Evolutionary conservation across 2,113 vertebrate genomes (phyloP), one percentile per base, ranked within the genome.

Genomic region (Labeo catla): DNA sequence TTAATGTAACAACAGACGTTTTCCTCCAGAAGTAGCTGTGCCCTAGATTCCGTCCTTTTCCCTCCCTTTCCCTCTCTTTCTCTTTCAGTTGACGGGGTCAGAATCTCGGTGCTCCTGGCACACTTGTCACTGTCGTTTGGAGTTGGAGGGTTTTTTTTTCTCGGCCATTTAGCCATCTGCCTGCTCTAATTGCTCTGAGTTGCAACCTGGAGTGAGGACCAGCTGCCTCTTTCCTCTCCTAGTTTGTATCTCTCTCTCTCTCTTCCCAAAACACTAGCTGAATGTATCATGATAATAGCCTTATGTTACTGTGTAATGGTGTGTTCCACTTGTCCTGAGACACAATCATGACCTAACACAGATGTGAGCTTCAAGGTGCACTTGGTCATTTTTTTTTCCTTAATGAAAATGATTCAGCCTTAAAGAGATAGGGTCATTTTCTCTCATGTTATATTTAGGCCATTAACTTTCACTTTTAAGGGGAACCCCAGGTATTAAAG

Each of bases 121-220:
- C 85, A 85, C 88, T 89, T 85, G 83, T 87, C 73, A 77, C 88
- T 87, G 86, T 82, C 83, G 73, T 78, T 82, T 83, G 83, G 78
- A 82, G 52, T 85, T 13, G 36, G 28, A 81, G 50, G 7, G 8
- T 23, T 84, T 50, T 84, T 50, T 84, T 86, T 49, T 52, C 54
- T 80, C 61, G 92, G 92, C 92, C 93, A 93, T 88, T 91, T 92
- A 91, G 92, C 94, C 94, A 95, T 94, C 94, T 95, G 94, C 92
- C 91, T 88, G 70, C 89, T 92, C 93, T 95, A 94, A 95, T 95
- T 95, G 94, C 93, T 95, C 93, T 93, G 94, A 93, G 93, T 94
- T 91, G 89, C 90, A 93, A 88, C 91, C 92, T 92, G 91, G 91
- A 84, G 83, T 70, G 43, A 82, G 78, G 74, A 81, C 86, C 86